Conservation (phyloP, 2,113 vertebrate species). For the Pygoscelis adeliae region DNA sequence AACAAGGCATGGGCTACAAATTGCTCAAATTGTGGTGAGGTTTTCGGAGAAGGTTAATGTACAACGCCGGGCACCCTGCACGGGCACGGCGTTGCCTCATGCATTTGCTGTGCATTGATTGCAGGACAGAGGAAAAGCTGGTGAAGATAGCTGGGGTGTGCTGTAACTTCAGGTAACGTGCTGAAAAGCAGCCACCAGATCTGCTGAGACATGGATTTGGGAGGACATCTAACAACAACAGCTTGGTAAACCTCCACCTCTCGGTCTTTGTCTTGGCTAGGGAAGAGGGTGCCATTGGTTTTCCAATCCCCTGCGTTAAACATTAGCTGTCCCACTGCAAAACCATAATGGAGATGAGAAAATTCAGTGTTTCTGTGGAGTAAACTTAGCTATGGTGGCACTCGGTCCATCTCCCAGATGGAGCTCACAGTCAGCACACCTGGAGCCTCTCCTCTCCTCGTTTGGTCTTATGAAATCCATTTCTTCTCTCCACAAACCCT, state of each 20-base stretch:
- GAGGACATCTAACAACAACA: not conserved
- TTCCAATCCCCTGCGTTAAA: not conserved
- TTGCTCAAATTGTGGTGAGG: not conserved
- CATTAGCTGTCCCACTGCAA: not conserved
- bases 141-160: not conserved
- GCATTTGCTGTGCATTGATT: not conserved
- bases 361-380: not conserved
- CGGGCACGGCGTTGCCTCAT: accelerated
- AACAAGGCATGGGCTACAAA: not conserved
- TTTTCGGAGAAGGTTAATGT: not conserved
- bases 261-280: not conserved
- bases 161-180: not conserved
- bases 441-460: not conserved
- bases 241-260: not conserved
- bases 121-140: not conserved
- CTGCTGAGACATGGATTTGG: not conserved
- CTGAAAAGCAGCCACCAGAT: not conserved
- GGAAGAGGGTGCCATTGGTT: not conserved
- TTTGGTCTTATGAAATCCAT: not conserved
- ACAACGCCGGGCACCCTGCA: not conserved
- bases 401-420: not conserved
- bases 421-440: not conserved
- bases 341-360: not conserved
- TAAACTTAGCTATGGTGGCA: not conserved
- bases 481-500: not conserved